A percentile compares a stretch with the other conserved stretches of the same genome.
These are phyloP conservation scores for Distichodus sexfasciatus DNA, from an alignment of 2,797 vertebrate species.

Conservation along the genomic window DNA sequence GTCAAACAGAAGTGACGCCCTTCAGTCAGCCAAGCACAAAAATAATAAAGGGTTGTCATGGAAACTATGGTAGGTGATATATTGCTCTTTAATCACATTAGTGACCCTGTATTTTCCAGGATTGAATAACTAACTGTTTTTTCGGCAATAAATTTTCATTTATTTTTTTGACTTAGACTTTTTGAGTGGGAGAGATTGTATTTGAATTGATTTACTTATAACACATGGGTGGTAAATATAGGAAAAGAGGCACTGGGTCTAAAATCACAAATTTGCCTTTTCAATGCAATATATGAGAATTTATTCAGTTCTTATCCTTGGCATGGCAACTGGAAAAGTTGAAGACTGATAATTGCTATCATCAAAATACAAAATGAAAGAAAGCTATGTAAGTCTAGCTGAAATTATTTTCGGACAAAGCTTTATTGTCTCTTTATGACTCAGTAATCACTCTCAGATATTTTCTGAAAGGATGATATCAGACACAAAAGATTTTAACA, in stretches of 20 bases:
- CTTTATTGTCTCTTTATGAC: background rate
- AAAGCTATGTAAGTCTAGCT: background rate
- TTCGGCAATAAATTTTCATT: constrained; percentile 48
- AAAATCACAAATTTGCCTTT: background rate
- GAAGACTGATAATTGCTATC: background rate
- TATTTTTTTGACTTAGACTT: constrained; percentile 27
- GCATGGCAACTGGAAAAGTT: background rate
- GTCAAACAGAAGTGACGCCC: constrained; percentile 22
- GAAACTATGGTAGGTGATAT: constrained; percentile 44
- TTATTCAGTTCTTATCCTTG: background rate
- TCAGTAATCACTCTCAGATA: background rate
- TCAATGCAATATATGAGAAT: background rate
- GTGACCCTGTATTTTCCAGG: constrained; percentile 36
- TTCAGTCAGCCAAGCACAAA: constrained; percentile 37
- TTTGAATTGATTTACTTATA: constrained; percentile 21
- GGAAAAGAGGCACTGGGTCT: background rate
- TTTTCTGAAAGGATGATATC: background rate
- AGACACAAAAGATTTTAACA: constrained; percentile 36
- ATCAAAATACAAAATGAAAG: too few species aligned
- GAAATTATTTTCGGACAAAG: background rate
- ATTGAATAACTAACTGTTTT: constrained; percentile 40
- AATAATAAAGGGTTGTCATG: constrained; percentile 50
- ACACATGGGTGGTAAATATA: background rate
- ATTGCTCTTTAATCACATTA: constrained; percentile 44
- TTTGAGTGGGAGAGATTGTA: constrained; percentile 20